Evolutionary conservation across 2,113 vertebrate genomes (phyloP).

Genomic region (Coregonus clupeaformis): DNA sequence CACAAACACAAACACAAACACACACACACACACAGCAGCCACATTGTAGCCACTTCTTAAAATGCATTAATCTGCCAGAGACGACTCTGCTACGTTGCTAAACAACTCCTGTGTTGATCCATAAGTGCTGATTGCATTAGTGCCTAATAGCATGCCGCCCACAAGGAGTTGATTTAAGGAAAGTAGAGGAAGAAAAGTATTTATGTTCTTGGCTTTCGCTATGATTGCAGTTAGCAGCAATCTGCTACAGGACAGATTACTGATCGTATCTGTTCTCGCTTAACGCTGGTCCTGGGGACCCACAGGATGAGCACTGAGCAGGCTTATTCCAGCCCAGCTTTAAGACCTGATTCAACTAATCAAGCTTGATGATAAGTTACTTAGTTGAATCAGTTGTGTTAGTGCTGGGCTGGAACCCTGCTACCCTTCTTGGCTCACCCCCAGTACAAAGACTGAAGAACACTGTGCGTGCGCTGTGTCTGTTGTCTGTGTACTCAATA

Average conservation of each 20-base stretch:
- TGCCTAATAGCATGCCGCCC: constrained; percentile 50
- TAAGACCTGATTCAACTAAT: not conserved
- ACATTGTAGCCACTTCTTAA: constrained; percentile 41
- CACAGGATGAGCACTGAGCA: not conserved
- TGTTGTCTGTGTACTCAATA: no score
- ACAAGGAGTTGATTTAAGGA: constrained; percentile 43
- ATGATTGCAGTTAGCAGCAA: not conserved
- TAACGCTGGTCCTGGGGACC: not conserved
- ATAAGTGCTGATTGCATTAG: constrained; percentile 58
- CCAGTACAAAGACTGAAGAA: no score
- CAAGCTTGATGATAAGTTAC: no score
- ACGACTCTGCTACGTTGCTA: constrained; percentile 45
- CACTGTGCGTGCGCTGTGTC: no score
- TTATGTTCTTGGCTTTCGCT: not conserved
- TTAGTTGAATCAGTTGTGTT: no score
- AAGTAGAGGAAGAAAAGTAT: constrained; percentile 26
- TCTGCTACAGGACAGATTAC: not conserved
- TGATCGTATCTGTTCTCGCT: not conserved
- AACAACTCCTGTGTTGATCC: constrained; percentile 41
- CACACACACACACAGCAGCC: constrained; percentile 29
- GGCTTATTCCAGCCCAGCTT: no score
- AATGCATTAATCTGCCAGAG: constrained; percentile 51
- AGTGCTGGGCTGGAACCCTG: no score
- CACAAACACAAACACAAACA: no score
- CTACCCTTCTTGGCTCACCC: no score